Percentiles rank a stretch among this genome's conserved stretches.
Evolutionary conservation across 2,113 vertebrate genomes (phyloP).

Genomic region (Plecotus auritus): DNA sequence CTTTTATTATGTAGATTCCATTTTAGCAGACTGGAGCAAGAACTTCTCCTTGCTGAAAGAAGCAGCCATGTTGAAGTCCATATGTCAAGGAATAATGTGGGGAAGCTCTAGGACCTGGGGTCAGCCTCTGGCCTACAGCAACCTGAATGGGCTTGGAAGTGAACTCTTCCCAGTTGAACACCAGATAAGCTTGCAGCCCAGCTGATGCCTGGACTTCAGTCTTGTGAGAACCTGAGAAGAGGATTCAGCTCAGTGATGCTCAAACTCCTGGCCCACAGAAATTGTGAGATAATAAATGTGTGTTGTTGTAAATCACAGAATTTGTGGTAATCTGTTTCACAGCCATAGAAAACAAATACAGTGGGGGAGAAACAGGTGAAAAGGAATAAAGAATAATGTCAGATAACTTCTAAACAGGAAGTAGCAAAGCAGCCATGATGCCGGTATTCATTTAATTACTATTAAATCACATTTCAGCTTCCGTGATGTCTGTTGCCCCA

Average conservation of each 20-base stretch:
- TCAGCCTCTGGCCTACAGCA: not conserved
- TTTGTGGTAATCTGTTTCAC: not conserved
- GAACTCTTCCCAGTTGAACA: not conserved
- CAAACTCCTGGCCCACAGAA: not conserved
- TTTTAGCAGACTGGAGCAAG: not conserved
- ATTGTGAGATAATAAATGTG: not conserved
- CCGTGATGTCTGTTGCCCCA: not conserved
- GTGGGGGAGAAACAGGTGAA: not conserved
- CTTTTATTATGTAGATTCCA: not conserved
- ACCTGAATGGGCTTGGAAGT: not conserved
- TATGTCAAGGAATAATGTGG: not conserved
- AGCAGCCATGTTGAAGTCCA: not conserved
- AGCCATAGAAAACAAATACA: not conserved
- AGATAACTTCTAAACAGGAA: not conserved
- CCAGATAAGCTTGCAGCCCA: not conserved
- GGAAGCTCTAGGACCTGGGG: not conserved
- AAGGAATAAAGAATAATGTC: not conserved
- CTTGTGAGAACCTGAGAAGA: not conserved
- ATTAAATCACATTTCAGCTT: not conserved
- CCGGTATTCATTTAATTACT: not conserved
- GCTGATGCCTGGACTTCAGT: not conserved
- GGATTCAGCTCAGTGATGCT: too few species aligned
- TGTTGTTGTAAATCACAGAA: not conserved
- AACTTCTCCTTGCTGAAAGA: not conserved
- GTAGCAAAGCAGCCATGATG: not conserved